Conservation (phyloP, 1,140 invertebrate species). For the Drosophila miranda region DNA sequence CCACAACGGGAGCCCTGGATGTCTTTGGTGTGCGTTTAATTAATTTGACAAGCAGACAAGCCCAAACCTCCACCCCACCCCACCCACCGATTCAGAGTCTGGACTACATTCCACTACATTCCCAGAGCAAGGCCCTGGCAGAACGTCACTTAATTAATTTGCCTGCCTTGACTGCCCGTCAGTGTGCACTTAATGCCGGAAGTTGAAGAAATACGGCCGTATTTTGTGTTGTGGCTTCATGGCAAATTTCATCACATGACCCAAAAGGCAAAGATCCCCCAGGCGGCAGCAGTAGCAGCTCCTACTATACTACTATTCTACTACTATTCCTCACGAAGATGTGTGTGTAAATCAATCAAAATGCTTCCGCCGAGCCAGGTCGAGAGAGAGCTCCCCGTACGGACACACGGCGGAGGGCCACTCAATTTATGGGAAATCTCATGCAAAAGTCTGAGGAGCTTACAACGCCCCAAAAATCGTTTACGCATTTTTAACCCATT, state of each 20-base stretch:
- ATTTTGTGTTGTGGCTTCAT: slow-evolving; percentile 58
- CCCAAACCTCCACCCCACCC: not conserved
- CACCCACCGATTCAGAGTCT: not conserved
- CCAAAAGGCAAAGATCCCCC: slow-evolving; percentile 45
- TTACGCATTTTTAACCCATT: slow-evolving; percentile 79
- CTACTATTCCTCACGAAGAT: not conserved
- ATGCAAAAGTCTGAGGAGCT: slow-evolving; percentile 76
- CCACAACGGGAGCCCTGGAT: not conserved
- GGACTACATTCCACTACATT: slow-evolving; percentile 3
- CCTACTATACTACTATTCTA: too few relatives aligned
- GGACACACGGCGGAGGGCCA: not conserved
- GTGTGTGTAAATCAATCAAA: slow-evolving; percentile 75
- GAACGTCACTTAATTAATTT: slow-evolving; percentile 79
- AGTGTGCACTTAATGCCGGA: slow-evolving; percentile 77
- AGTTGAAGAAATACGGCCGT: slow-evolving; percentile 77
- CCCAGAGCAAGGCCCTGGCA: slow-evolving; percentile 21
- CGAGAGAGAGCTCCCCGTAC: not conserved
- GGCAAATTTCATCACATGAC: slow-evolving; percentile 65
- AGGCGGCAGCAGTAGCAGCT: not conserved
- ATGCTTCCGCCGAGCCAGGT: slow-evolving; percentile 60
- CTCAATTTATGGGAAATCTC: slow-evolving; percentile 74
- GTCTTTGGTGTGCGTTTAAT: slow-evolving; percentile 56
- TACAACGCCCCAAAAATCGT: slow-evolving; percentile 67
- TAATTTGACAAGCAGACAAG: slow-evolving; percentile 45
- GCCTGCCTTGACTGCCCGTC: slow-evolving; percentile 31